Base-by-base conservation (phyloP, 2,888 invertebrate species). In the Lasioglossum figueresi region DNA sequence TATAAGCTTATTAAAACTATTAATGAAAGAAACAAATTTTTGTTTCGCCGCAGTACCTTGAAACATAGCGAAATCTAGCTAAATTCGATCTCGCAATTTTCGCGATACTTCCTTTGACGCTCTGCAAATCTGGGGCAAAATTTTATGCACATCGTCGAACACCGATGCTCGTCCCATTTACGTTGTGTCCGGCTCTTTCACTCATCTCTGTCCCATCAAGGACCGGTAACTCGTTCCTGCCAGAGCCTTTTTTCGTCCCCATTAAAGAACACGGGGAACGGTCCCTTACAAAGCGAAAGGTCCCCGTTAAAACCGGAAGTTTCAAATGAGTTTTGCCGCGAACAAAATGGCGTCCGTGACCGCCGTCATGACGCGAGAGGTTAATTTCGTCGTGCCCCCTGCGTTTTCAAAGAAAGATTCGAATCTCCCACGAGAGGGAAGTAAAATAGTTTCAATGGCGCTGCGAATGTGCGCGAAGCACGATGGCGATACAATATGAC, bases 281-380 rank as follows among this genome's bases (percentile, higher is more conserved):
- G n/a, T 59, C 59, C 27, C 23, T 31, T 27, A 59, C 59, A 59
- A 59, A 59, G 59, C 59, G 10, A 27, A 59, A 14, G 27, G 27
- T 31, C 59, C 59, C 59, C 27, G 59, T 59, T 27, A 59, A 59
- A 59, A 59, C 27, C 59, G 59, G 59, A 59, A 59, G 59, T 59
- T 59, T 31, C 59, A 59, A 59, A 59, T 59, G 59, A 59, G 59
- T 59, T 59, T 59, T 59, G 27, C 59, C 14, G 1, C 59, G 59
- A 5, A 27, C 27, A 27, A 59, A 59, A 59, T 59, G 59, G 59
- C 27, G 59, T 27, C 27, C 1, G 59, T 5, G 59, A n/a, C 14
- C 59, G 27, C 14, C 27, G 14, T 14, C 27, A 27, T 27, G 4
- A 4, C 52, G n/a, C 52, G 3, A n/a, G 27, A 59, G 14, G 27